Percentiles rank a stretch among this genome's conserved stretches.
Evolutionary conservation across 2,888 invertebrate species (phyloP).

Genomic region (Aphodius sticticus): DNA sequence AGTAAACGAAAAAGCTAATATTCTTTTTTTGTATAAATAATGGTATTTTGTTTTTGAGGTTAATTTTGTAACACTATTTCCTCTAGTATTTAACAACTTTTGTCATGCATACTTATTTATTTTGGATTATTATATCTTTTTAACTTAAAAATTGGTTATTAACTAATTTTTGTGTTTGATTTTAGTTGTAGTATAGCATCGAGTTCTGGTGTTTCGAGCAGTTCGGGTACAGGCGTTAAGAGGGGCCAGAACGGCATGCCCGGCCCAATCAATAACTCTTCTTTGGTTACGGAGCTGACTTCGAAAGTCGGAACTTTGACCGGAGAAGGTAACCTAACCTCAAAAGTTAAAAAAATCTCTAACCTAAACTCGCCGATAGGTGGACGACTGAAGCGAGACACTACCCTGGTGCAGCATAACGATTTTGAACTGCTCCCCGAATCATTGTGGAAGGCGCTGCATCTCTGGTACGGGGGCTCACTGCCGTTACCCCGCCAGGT

Average conservation of each 20-base stretch:
- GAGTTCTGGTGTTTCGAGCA: conserved; percentile 70
- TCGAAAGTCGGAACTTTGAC: conserved; percentile 78
- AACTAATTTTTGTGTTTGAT: conserved; percentile 13
- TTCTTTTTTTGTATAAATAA: not conserved
- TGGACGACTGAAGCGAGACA: conserved; percentile 78
- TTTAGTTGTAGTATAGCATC: conserved; percentile 61
- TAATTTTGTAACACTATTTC: no score
- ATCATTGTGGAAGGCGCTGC: conserved; percentile 85
- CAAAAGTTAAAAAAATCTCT: not conserved
- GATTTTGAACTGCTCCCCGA: conserved; percentile 90
- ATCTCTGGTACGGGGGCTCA: conserved; percentile 82
- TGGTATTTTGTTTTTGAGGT: no score
- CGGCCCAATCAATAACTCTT: conserved; percentile 80
- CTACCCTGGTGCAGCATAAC: conserved; percentile 76
- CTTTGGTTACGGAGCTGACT: conserved; percentile 66
- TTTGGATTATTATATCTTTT: not conserved
- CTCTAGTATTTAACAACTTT: not conserved
- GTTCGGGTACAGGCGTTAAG: conserved; percentile 62
- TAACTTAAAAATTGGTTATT: not conserved
- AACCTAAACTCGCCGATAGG: conserved; percentile 43
- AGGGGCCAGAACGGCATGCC: conserved; percentile 62
- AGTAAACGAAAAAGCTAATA: not conserved
- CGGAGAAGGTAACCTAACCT: conserved; percentile 72
- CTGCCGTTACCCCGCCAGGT: conserved; percentile 82
- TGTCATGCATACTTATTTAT: not conserved